Percentiles rank a stretch among this genome's conserved stretches.
phyloP scores from a whole-genome alignment of 2,113 vertebrate genomes.

The Catharus bicknelli region DNA sequence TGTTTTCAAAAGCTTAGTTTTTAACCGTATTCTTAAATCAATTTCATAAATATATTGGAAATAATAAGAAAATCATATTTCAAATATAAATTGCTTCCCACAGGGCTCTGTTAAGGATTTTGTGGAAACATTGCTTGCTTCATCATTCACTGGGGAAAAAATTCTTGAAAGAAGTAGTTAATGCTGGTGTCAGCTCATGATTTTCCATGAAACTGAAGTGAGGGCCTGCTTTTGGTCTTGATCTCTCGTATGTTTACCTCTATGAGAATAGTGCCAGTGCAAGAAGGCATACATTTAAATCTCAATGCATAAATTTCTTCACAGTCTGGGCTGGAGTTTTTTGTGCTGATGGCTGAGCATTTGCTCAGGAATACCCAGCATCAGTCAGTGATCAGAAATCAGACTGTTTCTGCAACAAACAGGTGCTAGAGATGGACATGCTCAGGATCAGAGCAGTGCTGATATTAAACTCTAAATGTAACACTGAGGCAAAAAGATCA shows the following conservation, averaged over 20 bases:
- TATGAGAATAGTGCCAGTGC: neutral
- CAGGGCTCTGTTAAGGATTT: neutral
- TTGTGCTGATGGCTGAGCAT: neutral
- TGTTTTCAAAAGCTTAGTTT: neutral
- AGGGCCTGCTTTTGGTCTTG: neutral
- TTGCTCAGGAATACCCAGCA: neutral
- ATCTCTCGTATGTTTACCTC: neutral
- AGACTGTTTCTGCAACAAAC: neutral
- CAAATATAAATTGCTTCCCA: neutral
- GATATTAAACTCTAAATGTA: neutral
- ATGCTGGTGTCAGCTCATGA: neutral
- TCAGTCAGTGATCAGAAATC: neutral
- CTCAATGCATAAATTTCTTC: neutral
- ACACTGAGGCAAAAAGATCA: neutral
- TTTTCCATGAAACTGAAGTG: neutral
- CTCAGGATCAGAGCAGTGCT: neutral
- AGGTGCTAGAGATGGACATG: neutral
- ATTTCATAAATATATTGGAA: neutral
- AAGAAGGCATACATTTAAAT: neutral
- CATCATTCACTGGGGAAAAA: neutral
- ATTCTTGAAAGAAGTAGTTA: neutral
- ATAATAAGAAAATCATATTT: neutral
- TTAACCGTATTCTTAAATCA: neutral
- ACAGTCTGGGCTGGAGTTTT: rapidly evolving
- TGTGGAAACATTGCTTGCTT: neutral